Evolutionary conservation across 2,797 vertebrate genomes (phyloP), one percentile per base, ranked within the genome.

Genomic region (Tenualosa ilisha): DNA sequence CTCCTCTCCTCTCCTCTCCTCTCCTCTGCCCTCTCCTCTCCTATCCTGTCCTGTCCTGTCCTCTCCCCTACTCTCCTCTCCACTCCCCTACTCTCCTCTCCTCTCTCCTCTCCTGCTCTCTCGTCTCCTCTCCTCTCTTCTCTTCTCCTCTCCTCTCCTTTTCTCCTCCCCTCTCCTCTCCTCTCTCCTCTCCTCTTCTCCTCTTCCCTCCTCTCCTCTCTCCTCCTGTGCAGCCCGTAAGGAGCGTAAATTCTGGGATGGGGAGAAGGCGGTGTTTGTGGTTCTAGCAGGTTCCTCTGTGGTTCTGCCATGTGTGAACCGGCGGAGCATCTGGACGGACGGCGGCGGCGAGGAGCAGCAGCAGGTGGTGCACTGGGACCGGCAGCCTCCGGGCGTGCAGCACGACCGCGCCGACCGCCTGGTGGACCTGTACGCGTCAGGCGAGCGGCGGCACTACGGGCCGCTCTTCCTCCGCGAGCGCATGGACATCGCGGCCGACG

Each of bases 291-390:
- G 97, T 24, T 94, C 93, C 84, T 94, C 95, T 0, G 97, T 94
- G 82, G 93, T 94, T 3, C 93, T 98, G 87, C 96, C 96, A 0
- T 99, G 97, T 17, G 87, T 97, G 86, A 98, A 98, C 93, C 90
- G 88, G 0, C 93, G 95, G 0, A 96, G 94, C 12, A 93, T 99
- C 85, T 99, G 98, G 97, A 98, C 96, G 0, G 98, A 98, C 85
- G 93, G 96, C 88, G 90, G 94, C 0, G 96, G 98, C 82, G 97
- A 98, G 91, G 97, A 97, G 26, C 97, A 99, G 89, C 98, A 96
- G 91, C 84, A 99, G 90, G 98, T 99, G 86, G 97, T 97, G 11
- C 98, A 99, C 90, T 99, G 98, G 98, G 97, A 99, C 93, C 92
- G 95, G 0, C 97, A 98, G 93, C 91, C 95, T 0, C 96, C 96